A percentile compares a stretch with the other conserved stretches of the same genome.
Conservation (phyloP, 1,140 invertebrate genomes). For the Eumeta japonica region DNA sequence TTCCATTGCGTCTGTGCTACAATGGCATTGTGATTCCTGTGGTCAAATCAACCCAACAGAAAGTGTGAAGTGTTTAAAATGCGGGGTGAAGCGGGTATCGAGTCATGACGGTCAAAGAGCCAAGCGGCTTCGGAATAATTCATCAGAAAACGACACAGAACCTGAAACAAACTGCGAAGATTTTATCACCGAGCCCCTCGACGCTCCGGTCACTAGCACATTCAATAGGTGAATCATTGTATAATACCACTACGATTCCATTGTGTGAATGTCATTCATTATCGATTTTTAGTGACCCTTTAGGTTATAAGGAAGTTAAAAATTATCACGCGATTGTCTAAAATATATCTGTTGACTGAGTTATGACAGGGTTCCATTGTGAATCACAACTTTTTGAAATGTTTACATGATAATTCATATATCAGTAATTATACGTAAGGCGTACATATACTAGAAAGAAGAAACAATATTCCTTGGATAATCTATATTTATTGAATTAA, state of each 20-base stretch:
- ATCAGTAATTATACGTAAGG: too few species aligned
- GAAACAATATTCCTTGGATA: too few species aligned
- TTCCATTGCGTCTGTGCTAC: constrained; percentile 84
- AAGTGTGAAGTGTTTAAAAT: constrained; percentile 74
- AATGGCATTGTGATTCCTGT: constrained; percentile 85
- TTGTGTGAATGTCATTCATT: constrained; percentile 40
- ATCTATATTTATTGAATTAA: too few species aligned
- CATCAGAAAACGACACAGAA: constrained; percentile 36
- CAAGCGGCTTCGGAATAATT: constrained; percentile 42
- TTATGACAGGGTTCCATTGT: too few species aligned
- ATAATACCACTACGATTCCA: constrained; percentile 23
- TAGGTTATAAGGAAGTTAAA: constrained; percentile 49
- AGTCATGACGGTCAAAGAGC: constrained; percentile 47
- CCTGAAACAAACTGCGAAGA: constrained; percentile 46
- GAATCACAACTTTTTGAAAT: too few species aligned
- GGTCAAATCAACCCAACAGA: constrained; percentile 84
- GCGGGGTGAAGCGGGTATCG: constrained; percentile 62
- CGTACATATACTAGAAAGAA: too few species aligned
- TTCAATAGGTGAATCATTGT: constrained; percentile 42
- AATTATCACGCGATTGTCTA: constrained; percentile 25
- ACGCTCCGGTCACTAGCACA: constrained; percentile 38
- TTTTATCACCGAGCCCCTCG: constrained; percentile 39
- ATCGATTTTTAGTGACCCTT: constrained; percentile 50
- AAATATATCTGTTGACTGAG: too few species aligned
- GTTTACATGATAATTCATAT: too few species aligned